These are phyloP conservation scores for Melanotaenia maccullochi DNA, from an alignment of 2,797 vertebrate genomes.

Conservation along the genomic window DNA sequence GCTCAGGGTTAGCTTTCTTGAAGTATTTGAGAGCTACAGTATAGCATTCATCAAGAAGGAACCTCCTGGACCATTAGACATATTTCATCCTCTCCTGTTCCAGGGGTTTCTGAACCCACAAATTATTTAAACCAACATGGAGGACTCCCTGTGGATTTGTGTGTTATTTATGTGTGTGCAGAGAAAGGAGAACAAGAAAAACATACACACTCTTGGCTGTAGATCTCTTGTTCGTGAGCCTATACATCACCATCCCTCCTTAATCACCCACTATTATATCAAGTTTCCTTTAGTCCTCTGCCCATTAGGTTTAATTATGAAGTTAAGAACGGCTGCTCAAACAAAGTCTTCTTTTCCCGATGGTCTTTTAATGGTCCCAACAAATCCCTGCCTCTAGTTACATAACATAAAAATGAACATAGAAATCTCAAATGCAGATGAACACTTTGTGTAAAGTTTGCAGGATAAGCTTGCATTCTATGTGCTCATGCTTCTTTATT, in stretches of 20 bases:
- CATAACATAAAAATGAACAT: slow-evolving; percentile 3
- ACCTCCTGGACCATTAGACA: slow-evolving; percentile 30
- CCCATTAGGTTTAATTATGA: slow-evolving; percentile 40
- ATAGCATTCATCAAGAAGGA: slow-evolving; percentile 35
- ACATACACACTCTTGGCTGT: slow-evolving; percentile 8
- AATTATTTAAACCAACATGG: slow-evolving; percentile 46
- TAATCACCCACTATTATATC: slow-evolving; percentile 50
- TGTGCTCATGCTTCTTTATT: neutral
- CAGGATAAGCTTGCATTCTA: neutral
- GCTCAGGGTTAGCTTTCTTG: slow-evolving; percentile 7
- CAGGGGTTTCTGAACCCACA: slow-evolving; percentile 23
- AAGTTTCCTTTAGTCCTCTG: slow-evolving; percentile 39
- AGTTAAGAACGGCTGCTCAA: slow-evolving; percentile 22
- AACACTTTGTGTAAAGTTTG: neutral
- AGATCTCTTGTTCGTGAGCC: slow-evolving; percentile 3
- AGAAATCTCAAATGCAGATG: neutral
- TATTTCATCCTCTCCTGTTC: slow-evolving; percentile 32
- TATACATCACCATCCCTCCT: slow-evolving; percentile 47
- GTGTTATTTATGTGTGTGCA: slow-evolving; percentile 9
- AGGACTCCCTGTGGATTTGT: slow-evolving; percentile 13
- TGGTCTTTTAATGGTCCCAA: slow-evolving; percentile 18
- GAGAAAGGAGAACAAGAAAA: slow-evolving; percentile 17
- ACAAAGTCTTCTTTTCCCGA: slow-evolving; percentile 36
- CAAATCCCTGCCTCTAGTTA: slow-evolving; percentile 28
- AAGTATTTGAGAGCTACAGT: slow-evolving; percentile 21